Percentiles rank a stretch among this genome's conserved stretches.
These are phyloP conservation scores for Labeo calbasu DNA, from an alignment of 2,797 vertebrate species.

Conservation along the genomic window DNA sequence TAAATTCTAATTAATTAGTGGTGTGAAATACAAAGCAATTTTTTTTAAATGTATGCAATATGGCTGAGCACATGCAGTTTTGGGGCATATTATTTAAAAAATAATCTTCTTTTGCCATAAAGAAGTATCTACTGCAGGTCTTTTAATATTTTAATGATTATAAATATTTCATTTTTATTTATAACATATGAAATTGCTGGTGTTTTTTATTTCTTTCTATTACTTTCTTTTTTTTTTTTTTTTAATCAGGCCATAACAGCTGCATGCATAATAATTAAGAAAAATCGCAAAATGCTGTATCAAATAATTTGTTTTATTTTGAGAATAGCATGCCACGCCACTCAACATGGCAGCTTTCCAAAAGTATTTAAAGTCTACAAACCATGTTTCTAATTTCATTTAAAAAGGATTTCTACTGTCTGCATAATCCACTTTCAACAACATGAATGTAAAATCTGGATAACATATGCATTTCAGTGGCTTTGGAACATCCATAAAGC, in stretches of 20 bases:
- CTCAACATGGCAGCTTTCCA: background rate
- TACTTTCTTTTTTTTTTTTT: background rate
- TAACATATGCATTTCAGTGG: background rate
- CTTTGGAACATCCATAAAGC: background rate
- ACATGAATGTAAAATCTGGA: background rate
- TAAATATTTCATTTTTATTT: background rate
- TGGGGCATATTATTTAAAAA: too few species aligned
- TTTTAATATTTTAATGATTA: background rate
- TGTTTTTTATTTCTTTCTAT: too few species aligned
- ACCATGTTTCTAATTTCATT: background rate
- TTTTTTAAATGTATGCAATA: too few species aligned
- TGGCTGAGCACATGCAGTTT: too few species aligned
- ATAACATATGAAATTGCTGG: background rate
- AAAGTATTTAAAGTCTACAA: background rate
- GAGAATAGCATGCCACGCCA: background rate
- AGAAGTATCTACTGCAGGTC: background rate
- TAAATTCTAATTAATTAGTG: too few species aligned
- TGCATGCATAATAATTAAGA: background rate
- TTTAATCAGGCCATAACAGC: background rate
- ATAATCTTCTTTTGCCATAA: too few species aligned
- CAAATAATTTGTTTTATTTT: background rate
- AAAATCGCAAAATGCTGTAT: background rate
- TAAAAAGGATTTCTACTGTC: background rate
- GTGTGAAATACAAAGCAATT: too few species aligned
- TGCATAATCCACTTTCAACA: background rate